phyloP scores from a whole-genome alignment of 2,888 invertebrate species.

The Protonemura montana region DNA sequence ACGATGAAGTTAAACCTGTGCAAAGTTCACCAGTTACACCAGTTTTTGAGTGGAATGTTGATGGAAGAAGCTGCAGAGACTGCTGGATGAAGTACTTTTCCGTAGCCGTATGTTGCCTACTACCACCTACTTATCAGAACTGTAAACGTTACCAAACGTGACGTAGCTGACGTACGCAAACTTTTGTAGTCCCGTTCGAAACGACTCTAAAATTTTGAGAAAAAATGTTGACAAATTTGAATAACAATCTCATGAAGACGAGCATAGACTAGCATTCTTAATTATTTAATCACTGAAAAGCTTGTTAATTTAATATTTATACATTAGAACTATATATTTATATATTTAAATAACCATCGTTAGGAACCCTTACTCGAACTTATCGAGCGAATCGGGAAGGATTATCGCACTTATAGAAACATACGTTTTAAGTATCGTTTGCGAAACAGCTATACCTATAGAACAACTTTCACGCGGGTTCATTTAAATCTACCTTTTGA shows the following conservation, averaged over 20 bases:
- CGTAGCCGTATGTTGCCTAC: not conserved
- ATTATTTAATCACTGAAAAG: not conserved
- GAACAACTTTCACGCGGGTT: not conserved
- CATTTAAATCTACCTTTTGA: not conserved
- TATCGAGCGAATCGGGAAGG: constrained; percentile 24
- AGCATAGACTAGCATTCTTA: not conserved
- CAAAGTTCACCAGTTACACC: too few species aligned
- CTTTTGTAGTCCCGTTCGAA: not conserved
- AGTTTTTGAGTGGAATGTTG: too few species aligned
- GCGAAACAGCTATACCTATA: not conserved
- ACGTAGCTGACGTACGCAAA: not conserved
- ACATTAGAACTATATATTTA: not conserved
- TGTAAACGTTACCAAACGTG: not conserved
- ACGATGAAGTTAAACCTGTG: too few species aligned
- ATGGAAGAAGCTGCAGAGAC: too few species aligned
- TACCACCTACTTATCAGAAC: not conserved
- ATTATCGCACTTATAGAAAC: not conserved
- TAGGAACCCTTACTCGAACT: constrained; percentile 21
- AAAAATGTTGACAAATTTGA: not conserved
- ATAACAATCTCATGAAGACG: not conserved
- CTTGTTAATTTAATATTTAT: constrained; percentile 22
- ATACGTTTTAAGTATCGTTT: not conserved
- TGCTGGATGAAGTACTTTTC: not conserved
- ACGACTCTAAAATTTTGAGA: not conserved
- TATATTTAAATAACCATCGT: constrained; percentile 24